These are phyloP conservation scores for Cuculus canorus DNA, from an alignment of 2,797 vertebrate species.

Conservation along the genomic window DNA sequence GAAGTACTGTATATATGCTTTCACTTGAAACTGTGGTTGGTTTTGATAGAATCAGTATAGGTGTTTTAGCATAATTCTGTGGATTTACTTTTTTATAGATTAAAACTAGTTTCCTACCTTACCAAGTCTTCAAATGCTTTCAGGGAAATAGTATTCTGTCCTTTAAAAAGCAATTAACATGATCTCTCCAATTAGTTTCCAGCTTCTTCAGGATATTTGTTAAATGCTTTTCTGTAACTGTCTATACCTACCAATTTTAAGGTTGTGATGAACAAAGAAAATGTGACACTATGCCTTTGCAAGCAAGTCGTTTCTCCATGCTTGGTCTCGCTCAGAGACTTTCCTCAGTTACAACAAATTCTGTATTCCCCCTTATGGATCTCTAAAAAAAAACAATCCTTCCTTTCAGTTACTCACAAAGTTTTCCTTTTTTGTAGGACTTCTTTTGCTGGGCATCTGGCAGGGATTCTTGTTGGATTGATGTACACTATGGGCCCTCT, in stretches of 20 bases:
- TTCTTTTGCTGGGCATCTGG: constrained; percentile 91
- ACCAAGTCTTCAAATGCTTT: not conserved
- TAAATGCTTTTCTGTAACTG: not conserved
- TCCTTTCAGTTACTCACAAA: not conserved
- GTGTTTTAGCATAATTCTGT: not conserved
- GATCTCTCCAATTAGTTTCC: not conserved
- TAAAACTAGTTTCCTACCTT: not conserved
- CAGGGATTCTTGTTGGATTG: constrained; percentile 93
- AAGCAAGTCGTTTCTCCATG: not conserved
- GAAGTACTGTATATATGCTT: not conserved
- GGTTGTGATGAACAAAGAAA: not conserved
- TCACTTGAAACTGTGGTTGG: not conserved
- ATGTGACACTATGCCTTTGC: not conserved
- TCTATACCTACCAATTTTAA: not conserved
- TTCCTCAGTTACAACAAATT: not conserved
- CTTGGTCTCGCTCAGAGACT: not conserved
- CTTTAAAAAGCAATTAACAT: not conserved
- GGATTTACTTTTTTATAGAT: not conserved
- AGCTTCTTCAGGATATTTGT: not conserved
- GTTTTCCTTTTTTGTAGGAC: constrained; percentile 76
- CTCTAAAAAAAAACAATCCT: not conserved
- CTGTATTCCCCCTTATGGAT: not conserved
- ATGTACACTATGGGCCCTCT: constrained; percentile 90
- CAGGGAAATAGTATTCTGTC: not conserved
- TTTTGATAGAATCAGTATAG: not conserved